Evolutionary conservation across 2,888 invertebrate species (phyloP), one percentile per base, ranked within the genome.

Genomic region (Galerucella nymphaeae): DNA sequence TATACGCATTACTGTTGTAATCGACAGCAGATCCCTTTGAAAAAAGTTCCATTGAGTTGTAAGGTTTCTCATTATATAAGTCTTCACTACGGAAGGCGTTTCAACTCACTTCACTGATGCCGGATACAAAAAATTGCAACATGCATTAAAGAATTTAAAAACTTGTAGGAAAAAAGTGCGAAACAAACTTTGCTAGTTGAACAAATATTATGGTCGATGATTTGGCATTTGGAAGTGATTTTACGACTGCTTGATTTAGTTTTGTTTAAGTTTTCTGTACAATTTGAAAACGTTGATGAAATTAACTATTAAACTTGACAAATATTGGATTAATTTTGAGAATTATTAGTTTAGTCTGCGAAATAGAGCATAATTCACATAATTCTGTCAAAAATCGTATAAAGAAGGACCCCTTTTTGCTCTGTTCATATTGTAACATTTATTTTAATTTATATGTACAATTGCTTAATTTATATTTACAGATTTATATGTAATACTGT

Each of bases 61-160:
- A 66, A 58, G 70, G 63, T 70, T 70, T 70, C 63, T 64, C 42
- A 50, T 70, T 70, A 57, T 63, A 50, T 67, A 71, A 67, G 67
- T 64, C 73, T 73, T 72, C 69, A 23, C 57, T 61, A 69, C 70
- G 72, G 72, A 75, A 72, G 42, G 42, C 13, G 55, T 69, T 70
- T 69, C 69, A 59, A 58, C 59, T 57, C 50, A 66, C 64, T 53
- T 48, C 63, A 72, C 55, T 59, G 64, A 64, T 61, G 66, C 75
- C 74, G 74, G 74, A 71, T 71, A 72, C 61, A 59, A 67, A 72
- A 18, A 63, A 58, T 71, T 75, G 70, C 72, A 67, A 50, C 70
- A 71, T 63, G 48, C 66, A 62, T 59, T 57, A 30, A 58, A n/a
- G 30, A 18, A 10, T 58, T 8, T 30, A 65, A 38, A 50, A 55